Conservation (phyloP, 2,797 vertebrate genomes). For the Peromyscus eremicus region DNA sequence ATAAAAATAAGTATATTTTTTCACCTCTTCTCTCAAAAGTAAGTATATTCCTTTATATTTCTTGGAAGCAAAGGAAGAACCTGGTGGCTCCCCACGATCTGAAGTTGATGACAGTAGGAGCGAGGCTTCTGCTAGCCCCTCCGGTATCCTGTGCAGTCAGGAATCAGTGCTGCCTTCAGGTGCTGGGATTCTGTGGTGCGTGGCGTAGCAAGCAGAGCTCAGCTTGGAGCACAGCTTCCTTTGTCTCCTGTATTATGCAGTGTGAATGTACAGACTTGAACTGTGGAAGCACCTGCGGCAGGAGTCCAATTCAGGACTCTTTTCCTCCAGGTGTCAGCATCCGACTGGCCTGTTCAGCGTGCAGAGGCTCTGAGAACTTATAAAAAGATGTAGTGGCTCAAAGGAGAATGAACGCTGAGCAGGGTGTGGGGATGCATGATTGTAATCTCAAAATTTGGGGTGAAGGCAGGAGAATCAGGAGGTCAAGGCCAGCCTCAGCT, state of each 20-base stretch:
- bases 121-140: not conserved
- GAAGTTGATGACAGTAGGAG: not conserved
- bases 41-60: conserved; percentile 20
- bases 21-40: not conserved
- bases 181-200: not conserved
- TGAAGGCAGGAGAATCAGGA: not conserved
- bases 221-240: not conserved
- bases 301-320: not conserved
- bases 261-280: not conserved
- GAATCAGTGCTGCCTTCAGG: not conserved
- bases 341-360: not conserved
- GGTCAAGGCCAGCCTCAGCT: not conserved
- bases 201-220: not conserved
- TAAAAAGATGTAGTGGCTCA: not conserved
- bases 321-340: not conserved
- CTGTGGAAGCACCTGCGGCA: not conserved
- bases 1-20: not conserved
- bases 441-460: not conserved
- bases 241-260: not conserved
- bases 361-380: not conserved
- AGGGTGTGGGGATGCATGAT: not conserved
- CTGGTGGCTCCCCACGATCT: not conserved
- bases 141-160: not conserved
- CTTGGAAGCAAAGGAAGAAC: conserved; percentile 11
- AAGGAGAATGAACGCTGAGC: not conserved